Base-by-base conservation (phyloP, 2,797 vertebrate species). In the Spinus pinus region DNA sequence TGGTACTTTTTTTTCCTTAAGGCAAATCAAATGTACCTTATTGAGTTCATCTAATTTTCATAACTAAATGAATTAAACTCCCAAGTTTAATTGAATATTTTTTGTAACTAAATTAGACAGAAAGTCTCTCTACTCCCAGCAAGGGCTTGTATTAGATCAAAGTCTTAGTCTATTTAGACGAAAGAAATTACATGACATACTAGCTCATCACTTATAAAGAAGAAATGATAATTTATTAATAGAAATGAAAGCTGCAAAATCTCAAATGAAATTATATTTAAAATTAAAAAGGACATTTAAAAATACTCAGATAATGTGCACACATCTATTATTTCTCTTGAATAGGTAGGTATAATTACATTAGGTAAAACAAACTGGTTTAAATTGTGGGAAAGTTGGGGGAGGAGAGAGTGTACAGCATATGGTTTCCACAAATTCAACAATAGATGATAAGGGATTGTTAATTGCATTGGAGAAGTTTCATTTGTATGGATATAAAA, bases 21-120 rank as follows among this genome's bases (percentile, higher is more conserved):
- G 78, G 94, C 90, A 94, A 95, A 94, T 95, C 81, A 95, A 96
- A 96, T 88, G 92, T 81, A 88, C 91, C 84, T 86, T 84, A 85
- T 84, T 94, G 94, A 77, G 67, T 80, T 97, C 96, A 94, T 96
- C 97, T 97, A 87, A 97, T 97, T 97, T 97, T 97, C 93, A 97
- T 96, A 96, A 95, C 88, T 95, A 95, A 97, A 94, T 95, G 95
- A 95, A 96, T 97, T 96, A 96, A 97, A 96, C 28, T 91, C 87
- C 90, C 67, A 84, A 95, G 69, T 87, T 69, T 96, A 96, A 96
- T 93, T 96, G 96, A 96, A 93, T 94, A 96, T 96, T 97, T 97
- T 97, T 97, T 31, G 12, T 95, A 94, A 90, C 94, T 93, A 95
- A 96, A 95, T 96, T 91, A 86, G 94, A 81, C 90, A 92, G 86